phyloP scores from a whole-genome alignment of 2,113 vertebrate species.

The Coreoperca whiteheadi region DNA sequence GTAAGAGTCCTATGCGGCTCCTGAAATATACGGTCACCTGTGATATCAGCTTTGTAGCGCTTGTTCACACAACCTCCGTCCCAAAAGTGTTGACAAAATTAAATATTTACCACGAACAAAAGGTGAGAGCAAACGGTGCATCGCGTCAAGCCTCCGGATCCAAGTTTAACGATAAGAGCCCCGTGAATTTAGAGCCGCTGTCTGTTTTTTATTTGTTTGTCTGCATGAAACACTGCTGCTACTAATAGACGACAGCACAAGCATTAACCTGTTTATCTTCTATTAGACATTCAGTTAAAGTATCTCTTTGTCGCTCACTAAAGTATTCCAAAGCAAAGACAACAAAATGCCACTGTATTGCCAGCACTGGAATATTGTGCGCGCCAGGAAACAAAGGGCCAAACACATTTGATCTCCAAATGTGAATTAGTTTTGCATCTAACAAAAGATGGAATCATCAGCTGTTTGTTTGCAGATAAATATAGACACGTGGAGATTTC shows the following conservation, averaged over 20 bases:
- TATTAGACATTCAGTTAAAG: constrained; percentile 30
- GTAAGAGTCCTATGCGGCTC: constrained; percentile 8
- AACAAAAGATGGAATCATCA: constrained; percentile 51
- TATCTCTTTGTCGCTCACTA: constrained; percentile 24
- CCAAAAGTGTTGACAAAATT: constrained; percentile 27
- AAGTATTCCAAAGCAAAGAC: constrained; percentile 24
- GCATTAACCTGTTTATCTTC: constrained; percentile 47
- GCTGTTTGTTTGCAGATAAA: constrained; percentile 52
- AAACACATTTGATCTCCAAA: constrained; percentile 41
- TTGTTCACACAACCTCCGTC: constrained; percentile 36
- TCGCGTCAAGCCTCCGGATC: constrained; percentile 26
- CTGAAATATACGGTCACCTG: constrained; percentile 55
- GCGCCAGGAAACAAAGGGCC: constrained; percentile 43
- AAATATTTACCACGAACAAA: constrained; percentile 49
- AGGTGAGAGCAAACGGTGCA: constrained; percentile 41
- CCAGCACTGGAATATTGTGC: constrained; percentile 1
- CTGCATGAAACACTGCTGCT: constrained; percentile 14
- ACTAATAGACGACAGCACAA: constrained; percentile 13
- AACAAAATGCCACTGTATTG: not conserved
- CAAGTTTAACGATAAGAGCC: constrained; percentile 34
- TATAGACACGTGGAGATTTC: constrained; percentile 19
- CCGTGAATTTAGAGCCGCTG: constrained; percentile 14
- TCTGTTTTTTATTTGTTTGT: constrained; percentile 21
- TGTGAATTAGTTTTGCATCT: constrained; percentile 52
- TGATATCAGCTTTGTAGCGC: constrained; percentile 53